A percentile compares a stretch with the other conserved stretches of the same genome.
These are phyloP conservation scores for Magallana angulata DNA, from an alignment of 1,140 invertebrate species.

Conservation along the genomic window DNA sequence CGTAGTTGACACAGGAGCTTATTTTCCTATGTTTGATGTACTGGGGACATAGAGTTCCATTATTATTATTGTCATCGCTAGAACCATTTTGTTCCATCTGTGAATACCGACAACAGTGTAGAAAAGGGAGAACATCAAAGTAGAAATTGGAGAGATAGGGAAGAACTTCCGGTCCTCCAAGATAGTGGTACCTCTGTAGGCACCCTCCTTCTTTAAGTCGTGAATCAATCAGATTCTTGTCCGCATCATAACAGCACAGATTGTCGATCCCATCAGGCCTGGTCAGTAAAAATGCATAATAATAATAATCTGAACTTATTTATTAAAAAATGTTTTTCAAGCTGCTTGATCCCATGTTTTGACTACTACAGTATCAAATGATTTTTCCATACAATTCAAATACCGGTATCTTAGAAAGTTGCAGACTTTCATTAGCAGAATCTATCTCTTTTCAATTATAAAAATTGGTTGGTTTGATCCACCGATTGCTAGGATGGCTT, in stretches of 20 bases:
- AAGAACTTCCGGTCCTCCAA: conserved; percentile 21
- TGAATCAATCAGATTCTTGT: conserved; percentile 36
- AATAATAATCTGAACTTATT: too few species aligned
- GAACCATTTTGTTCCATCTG: too few species aligned
- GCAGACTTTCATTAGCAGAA: too few species aligned
- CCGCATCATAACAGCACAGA: conserved; percentile 47
- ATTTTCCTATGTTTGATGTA: conserved; percentile 39
- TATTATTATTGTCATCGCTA: background rate
- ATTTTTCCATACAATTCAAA: too few species aligned
- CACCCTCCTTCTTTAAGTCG: background rate
- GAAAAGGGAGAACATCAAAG: conserved; percentile 41
- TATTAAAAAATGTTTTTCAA: too few species aligned
- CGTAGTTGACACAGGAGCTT: conserved; percentile 42
- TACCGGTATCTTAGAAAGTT: too few species aligned
- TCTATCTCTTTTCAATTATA: too few species aligned
- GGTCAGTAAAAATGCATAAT: background rate
- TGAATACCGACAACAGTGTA: conserved; percentile 42
- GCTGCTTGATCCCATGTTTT: too few species aligned
- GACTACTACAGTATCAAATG: too few species aligned
- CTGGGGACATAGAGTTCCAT: background rate
- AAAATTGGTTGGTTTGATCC: too few species aligned
- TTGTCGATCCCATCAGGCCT: background rate
- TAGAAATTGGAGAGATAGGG: conserved; percentile 51
- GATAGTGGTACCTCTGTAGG: conserved; percentile 45
- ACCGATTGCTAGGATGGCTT: too few species aligned